Percentiles rank a stretch among this genome's conserved stretches.
Conservation (phyloP, 2,888 invertebrate species). For the Chloroclysta siterata region DNA sequence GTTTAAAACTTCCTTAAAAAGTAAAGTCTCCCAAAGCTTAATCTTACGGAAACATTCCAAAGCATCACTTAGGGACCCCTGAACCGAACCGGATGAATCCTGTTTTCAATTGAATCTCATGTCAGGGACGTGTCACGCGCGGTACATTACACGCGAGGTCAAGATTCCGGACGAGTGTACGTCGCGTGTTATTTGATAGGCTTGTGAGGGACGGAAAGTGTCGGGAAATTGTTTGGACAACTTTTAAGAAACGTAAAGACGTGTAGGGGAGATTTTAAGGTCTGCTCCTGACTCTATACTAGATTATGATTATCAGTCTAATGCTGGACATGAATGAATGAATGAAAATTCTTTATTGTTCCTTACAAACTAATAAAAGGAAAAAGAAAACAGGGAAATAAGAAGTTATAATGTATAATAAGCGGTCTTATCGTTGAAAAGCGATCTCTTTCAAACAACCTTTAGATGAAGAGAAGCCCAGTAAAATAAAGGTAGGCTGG, state of each 20-base stretch:
- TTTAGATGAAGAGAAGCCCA: too few relatives aligned
- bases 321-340: too few relatives aligned
- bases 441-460: too few relatives aligned
- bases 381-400: too few relatives aligned
- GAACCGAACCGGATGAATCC: slow-evolving; percentile 54
- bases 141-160: slow-evolving; percentile 67
- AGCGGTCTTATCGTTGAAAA: too few relatives aligned
- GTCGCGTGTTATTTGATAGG: slow-evolving; percentile 63
- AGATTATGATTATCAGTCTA: too few relatives aligned
- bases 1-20: slow-evolving; percentile 1
- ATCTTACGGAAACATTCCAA: slow-evolving; percentile 71
- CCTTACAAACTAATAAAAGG: too few relatives aligned
- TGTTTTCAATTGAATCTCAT: slow-evolving; percentile 77
- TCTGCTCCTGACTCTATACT: too few relatives aligned
- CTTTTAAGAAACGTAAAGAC: slow-evolving; percentile 1
- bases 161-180: slow-evolving; percentile 55
- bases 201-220: slow-evolving; percentile 35
- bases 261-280: too few relatives aligned
- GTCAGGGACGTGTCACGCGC: slow-evolving; percentile 66
- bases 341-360: too few relatives aligned
- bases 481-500: too few relatives aligned
- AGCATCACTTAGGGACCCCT: slow-evolving; percentile 69
- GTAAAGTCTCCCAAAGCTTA: slow-evolving; percentile 45
- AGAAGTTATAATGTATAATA: too few relatives aligned
- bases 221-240: slow-evolving; percentile 37